These are phyloP conservation scores for Ephydatia muelleri DNA, from an alignment of 37 sponge, comb jelly and placozoan genomes.

Conservation along the genomic window DNA sequence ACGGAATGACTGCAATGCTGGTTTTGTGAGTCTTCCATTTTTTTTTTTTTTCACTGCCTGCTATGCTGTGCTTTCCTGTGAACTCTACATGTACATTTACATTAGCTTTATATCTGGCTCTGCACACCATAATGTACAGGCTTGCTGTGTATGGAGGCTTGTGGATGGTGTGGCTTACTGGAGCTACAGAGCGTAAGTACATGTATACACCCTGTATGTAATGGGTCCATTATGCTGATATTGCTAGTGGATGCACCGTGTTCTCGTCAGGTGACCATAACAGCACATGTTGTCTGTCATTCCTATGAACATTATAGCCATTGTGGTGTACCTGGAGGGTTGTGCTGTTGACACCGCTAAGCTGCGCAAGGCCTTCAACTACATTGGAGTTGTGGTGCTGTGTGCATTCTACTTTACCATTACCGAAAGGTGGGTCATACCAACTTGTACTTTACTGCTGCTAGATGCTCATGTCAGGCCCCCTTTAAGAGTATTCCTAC, in stretches of 20 bases:
- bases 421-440: not conserved
- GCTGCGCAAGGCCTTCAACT: not conserved
- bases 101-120: not conserved
- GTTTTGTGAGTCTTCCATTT: not conserved
- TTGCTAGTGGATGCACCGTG: no score
- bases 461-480: no score
- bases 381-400: constrained; percentile 1
- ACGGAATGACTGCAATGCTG: not conserved
- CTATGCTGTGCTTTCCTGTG: not conserved
- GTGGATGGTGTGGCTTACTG: not conserved
- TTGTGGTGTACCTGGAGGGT: not conserved
- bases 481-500: no score
- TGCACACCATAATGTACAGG: not conserved
- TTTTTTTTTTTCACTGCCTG: not conserved
- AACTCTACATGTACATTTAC: not conserved
- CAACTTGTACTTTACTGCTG: no score
- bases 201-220: no score
- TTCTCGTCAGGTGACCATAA: no score
- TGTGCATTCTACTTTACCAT: not conserved
- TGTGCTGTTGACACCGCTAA: not conserved
- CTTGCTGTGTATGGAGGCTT: not conserved
- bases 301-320: not conserved
- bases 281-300: no score
- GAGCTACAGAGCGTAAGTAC: not conserved
- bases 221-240: no score